These are phyloP conservation scores for Coregonus ussuriensis DNA, from an alignment of 2,797 vertebrate species.

Conservation along the genomic window DNA sequence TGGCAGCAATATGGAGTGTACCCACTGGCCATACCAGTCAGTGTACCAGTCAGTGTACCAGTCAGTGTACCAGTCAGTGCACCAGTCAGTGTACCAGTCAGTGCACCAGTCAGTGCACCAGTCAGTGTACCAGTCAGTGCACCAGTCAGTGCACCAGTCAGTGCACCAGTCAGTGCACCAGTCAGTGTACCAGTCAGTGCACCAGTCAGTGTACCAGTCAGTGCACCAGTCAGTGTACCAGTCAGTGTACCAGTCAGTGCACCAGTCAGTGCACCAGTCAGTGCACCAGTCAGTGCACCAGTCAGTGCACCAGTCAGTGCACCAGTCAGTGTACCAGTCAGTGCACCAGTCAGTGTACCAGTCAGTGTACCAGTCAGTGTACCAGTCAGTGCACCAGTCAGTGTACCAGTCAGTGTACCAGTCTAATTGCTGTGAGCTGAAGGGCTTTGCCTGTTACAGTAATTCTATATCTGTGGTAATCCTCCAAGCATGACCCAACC, in stretches of 20 bases:
- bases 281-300: background rate
- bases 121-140: background rate
- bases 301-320: background rate
- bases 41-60: background rate
- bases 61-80: too few relatives aligned
- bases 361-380: background rate
- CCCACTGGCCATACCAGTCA: background rate
- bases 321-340: background rate
- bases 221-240: background rate
- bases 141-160: too few relatives aligned
- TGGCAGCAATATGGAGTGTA: background rate
- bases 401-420: background rate
- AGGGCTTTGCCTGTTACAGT: background rate
- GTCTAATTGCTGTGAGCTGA: background rate
- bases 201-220: background rate
- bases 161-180: background rate
- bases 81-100: background rate
- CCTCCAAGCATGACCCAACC: slow-evolving; percentile 64
- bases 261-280: background rate
- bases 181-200: background rate
- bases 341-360: background rate
- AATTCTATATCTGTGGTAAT: slow-evolving; percentile 7
- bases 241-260: background rate
- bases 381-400: background rate
- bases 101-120: background rate